Evolutionary conservation across 2,113 vertebrate species (phyloP).

Genomic region (Acinonyx jubatus): DNA sequence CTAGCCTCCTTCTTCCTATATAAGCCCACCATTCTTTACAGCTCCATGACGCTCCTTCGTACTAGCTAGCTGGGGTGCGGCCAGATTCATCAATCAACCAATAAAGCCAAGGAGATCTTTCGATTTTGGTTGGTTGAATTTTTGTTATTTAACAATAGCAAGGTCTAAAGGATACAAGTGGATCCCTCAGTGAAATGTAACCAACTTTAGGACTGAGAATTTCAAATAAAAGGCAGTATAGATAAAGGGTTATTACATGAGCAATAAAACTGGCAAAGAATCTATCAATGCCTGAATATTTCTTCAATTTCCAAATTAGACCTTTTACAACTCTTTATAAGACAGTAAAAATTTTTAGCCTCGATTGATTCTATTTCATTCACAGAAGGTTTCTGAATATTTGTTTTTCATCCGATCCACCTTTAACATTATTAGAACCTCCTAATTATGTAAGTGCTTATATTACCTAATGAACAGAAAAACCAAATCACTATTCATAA

Average conservation of each 20-base stretch:
- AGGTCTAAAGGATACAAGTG: not conserved
- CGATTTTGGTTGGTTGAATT: not conserved
- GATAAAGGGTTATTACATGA: not conserved
- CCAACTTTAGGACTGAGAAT: not conserved
- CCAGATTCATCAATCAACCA: not conserved
- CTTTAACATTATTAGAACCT: not conserved
- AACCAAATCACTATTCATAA: constrained; percentile 54
- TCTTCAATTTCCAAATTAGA: constrained; percentile 17
- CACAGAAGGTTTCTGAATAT: constrained; percentile 4
- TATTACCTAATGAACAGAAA: constrained; percentile 51
- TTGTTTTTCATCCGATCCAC: not conserved
- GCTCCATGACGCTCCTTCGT: not conserved
- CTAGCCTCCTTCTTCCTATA: not conserved
- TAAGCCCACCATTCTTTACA: not conserved
- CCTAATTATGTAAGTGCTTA: not conserved
- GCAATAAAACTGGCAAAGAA: not conserved
- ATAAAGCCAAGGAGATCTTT: not conserved
- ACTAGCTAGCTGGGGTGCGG: not conserved
- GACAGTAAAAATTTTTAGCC: not conserved
- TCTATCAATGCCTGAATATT: not conserved
- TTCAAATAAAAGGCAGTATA: constrained; percentile 33
- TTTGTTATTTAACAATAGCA: not conserved
- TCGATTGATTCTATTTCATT: not conserved
- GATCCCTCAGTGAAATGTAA: not conserved
- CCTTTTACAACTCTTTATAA: not conserved